Evolutionary conservation across 2,113 vertebrate genomes (phyloP), one percentile per base, ranked within the genome.

Genomic region (Nyctibius bracteatus): DNA sequence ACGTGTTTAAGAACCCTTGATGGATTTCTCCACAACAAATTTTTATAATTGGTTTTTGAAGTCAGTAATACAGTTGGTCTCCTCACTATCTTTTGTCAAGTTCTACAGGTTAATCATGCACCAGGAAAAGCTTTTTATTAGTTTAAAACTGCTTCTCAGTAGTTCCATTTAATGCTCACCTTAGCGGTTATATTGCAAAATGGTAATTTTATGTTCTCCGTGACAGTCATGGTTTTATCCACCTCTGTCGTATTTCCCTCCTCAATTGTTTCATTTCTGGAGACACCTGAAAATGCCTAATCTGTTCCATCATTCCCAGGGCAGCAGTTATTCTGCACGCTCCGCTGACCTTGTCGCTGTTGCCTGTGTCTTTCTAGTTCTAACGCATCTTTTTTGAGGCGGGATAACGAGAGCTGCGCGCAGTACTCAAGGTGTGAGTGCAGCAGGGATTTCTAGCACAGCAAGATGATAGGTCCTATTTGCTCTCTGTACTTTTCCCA

Each of bases 281-380:
- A 93, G 81, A 68, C 81, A 94, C 43, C 57, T 95, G 83, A 87
- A 94, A 92, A 79, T 65, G 58, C 61, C 73, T 87, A 10, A 94
- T 79, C 65, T 81, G 65, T 89, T 94, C 66, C 61, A 63, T 49
- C 1, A 6, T 77, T 89, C 77, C 81, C 86, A 1, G 8, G 57
- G 91, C 83, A 94, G 77, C 90, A 92, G 75, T 74, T 73, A 59
- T 66, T 90, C 82, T 43, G 72, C 81, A 93, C 1, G 1, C 74
- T 86, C 68, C 17, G 6, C 75, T 88, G 81, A 81, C 84, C 85
- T 93, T 94, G 85, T 83, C 5, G 0, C 75, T 10, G 9, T 22
- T 88, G 88, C 85, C 90, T 83, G 46, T 65, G 59, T 73, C 88
- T 86, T 93, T 80, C 93, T 46, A 62, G 35, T 65, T 88, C 74